phyloP scores from a whole-genome alignment of 2,888 invertebrate species.

The Kryphioiulus occultus region DNA sequence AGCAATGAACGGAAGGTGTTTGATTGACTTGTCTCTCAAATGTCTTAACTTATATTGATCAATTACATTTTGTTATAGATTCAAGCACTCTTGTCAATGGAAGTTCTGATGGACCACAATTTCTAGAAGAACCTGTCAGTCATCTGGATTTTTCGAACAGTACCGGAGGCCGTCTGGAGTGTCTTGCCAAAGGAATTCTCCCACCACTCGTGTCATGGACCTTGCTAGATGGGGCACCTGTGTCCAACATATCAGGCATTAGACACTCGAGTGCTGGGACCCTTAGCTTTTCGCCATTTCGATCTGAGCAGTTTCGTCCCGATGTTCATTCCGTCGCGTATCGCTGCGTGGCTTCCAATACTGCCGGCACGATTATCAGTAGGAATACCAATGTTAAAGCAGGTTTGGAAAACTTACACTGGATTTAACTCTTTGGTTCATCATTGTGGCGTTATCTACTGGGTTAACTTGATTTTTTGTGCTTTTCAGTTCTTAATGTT shows the following conservation, averaged over 20 bases:
- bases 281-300: constrained; percentile 41
- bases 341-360: constrained; percentile 35
- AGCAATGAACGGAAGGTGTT: too few relatives aligned
- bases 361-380: constrained; percentile 44
- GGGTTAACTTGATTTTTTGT: neutral
- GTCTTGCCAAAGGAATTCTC: constrained; percentile 31
- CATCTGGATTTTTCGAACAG: constrained; percentile 45
- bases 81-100: neutral
- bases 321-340: constrained; percentile 50
- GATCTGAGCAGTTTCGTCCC: constrained; percentile 48
- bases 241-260: neutral
- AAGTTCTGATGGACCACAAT: neutral
- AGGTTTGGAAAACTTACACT: neutral
- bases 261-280: constrained; percentile 35
- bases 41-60: too few relatives aligned
- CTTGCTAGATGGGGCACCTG: constrained; percentile 37
- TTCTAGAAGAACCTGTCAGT: neutral
- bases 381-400: constrained; percentile 45
- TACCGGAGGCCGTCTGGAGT: constrained; percentile 43
- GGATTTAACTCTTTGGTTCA: neutral
- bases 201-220: constrained; percentile 41
- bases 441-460: too few relatives aligned
- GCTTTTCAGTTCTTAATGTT: constrained; percentile 39
- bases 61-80: too few relatives aligned
- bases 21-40: too few relatives aligned